Evolutionary conservation across 2,888 invertebrate species (phyloP), one percentile per base, ranked within the genome.

Genomic region (Pandemis cinnamomeana): DNA sequence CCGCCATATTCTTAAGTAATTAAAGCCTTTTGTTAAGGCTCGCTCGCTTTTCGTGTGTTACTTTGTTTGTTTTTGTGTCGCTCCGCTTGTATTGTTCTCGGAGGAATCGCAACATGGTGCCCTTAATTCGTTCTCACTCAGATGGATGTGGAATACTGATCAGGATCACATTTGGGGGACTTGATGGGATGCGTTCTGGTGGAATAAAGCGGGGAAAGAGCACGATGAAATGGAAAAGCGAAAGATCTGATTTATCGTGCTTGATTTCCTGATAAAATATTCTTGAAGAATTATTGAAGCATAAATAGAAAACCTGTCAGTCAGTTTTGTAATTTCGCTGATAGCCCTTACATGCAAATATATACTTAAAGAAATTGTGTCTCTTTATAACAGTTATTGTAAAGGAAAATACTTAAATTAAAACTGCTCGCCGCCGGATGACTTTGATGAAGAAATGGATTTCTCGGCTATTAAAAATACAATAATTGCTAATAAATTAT

Each of bases 71-170:
- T 93, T 93, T 93, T 93, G 87, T 86, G 83, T 77, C 77, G 78
- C 82, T 84, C 82, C 83, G 86, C 87, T 87, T 89, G 92, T 92
- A 93, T 93, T 93, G 93, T 93, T 91, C 91, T 91, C 90, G 80
- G 86, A 84, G 86, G 86, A 85, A 91, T 91, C 91, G 90, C 89
- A 89, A 89, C 89, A 92, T 91, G 90, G 89, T 88, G 89, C 86
- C 88, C 88, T 91, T 91, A 92, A 92, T 93, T 91, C 92, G 84
- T 90, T 92, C 91, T 92, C 91, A 89, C 92, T 87, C 85, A 83
- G 87, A 91, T 91, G 90, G 86, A 87, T 82, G 82, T 86, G 81
- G 93, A 90, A 93, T 93, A 92, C 92, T 88, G 90, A 93, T 92
- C 81, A 77, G 88, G 90, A 93, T 92, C 81, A 77, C 76, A 77